Evolutionary conservation across 2,797 vertebrate genomes (phyloP), one percentile per base, ranked within the genome.

Genomic region (Glyptemys insculpta): DNA sequence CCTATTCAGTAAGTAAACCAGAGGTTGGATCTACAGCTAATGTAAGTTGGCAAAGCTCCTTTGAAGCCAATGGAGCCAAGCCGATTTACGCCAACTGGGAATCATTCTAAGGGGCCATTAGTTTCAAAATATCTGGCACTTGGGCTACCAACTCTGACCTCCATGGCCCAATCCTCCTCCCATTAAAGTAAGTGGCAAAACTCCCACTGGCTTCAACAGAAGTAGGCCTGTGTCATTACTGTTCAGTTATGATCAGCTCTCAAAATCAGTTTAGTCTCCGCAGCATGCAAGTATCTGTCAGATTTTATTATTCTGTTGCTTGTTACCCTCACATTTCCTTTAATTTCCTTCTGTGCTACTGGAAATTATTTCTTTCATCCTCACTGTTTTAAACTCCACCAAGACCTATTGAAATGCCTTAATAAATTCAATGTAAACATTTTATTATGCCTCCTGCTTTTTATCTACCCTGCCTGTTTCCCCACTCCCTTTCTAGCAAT

Each of bases 181-280:
- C 68, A 81, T 54, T 85, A 79, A 91, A 96, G 54, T 89, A 76
- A 91, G 91, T 68, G 89, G 76, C 79, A 76, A 5, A 44, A 56
- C 78, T 59, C 90, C 90, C 94, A 91, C 44, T 85, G 90, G 90
- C 56, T 92, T 91, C 49, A 95, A 86, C 79, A 91, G 82, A 93
- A 90, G 74, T 34, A 54, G 83, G 78, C 41, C 82, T 76, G 59
- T 1, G 1, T 94, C 54, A 91, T 54, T 87, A 80, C 34, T 81
- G 79, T 76, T 91, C 54, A 87, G 2, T 76, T 78, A 72, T 8
- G 23, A 85, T 79, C 57, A 19, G 53, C 54, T 57, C 82, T 92
- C 82, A 80, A 87, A 89, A 87, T 88, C 31, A 65, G 86, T 94
- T 92, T 34, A 84, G 23, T 21, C 47, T 90, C 85, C 56, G 21